phyloP scores from a whole-genome alignment of 2,888 invertebrate species.

The Drosophila hawaiiensis region DNA sequence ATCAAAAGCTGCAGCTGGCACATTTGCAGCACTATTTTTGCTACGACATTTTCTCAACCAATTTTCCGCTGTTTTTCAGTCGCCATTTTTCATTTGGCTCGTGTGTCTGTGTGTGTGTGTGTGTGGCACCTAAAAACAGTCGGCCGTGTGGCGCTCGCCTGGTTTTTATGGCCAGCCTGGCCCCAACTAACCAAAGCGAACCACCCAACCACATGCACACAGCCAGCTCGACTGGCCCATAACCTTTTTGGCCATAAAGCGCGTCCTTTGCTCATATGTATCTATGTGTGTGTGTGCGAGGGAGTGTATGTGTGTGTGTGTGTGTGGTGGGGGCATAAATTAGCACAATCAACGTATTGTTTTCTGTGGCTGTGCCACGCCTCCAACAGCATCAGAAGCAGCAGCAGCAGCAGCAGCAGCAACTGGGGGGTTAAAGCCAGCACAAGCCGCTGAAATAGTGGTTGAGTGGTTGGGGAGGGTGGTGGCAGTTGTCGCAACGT shows the following conservation, averaged over 20 bases:
- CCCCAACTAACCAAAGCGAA: conserved; percentile 27
- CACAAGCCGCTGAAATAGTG: conserved; percentile 11
- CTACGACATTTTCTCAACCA: conserved; percentile 29
- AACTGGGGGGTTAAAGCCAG: neutral
- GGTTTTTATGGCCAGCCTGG: conserved; percentile 71
- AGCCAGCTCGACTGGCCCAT: conserved; percentile 57
- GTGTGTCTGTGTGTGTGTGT: conserved; percentile 12
- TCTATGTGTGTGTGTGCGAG: conserved; percentile 18
- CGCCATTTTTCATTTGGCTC: conserved; percentile 74
- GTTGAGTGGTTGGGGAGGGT: neutral
- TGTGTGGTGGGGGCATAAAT: conserved; percentile 65
- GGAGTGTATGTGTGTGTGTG: conserved; percentile 1
- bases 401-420: conserved; percentile 3
- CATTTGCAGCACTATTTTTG: conserved; percentile 53
- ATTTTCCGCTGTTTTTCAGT: conserved; percentile 55
- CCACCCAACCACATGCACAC: conserved; percentile 20
- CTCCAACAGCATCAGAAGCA: conserved; percentile 24
- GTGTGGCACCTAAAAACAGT: conserved; percentile 77
- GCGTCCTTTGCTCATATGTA: conserved; percentile 50
- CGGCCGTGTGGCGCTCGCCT: conserved; percentile 71
- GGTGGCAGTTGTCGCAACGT: conserved; percentile 41
- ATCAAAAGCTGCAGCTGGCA: conserved; percentile 56
- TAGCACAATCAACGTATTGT: conserved; percentile 82
- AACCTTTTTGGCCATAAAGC: conserved; percentile 78
- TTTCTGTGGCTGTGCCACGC: conserved; percentile 64